Conservation (phyloP, 2,113 vertebrate species). For the Galemys pyrenaicus region DNA sequence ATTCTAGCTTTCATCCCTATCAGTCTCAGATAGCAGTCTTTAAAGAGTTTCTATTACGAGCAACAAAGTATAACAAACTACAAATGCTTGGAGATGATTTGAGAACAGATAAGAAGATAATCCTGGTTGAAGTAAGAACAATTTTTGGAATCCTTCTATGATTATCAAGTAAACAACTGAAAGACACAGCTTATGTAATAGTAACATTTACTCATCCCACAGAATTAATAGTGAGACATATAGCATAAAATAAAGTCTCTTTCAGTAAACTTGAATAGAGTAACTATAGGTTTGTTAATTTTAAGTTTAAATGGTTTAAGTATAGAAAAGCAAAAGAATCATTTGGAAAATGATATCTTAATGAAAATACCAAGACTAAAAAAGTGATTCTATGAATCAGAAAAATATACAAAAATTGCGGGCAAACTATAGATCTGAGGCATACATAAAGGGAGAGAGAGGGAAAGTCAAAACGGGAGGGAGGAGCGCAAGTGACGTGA, state of each 20-base stretch:
- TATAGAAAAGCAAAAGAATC: conserved; percentile 32
- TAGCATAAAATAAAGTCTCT: conserved; percentile 5
- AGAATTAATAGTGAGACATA: not conserved
- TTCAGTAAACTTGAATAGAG: not conserved
- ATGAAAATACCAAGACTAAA: not conserved
- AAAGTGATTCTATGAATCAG: not conserved
- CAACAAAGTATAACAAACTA: conserved; percentile 95
- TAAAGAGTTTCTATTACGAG: conserved; percentile 94
- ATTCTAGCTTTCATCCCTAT: conserved; percentile 85
- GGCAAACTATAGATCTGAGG: too few species aligned
- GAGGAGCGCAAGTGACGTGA: too few species aligned
- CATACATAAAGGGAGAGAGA: too few species aligned
- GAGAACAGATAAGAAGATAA: conserved; percentile 88
- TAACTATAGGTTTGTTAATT: not conserved
- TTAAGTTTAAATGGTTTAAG: not conserved
- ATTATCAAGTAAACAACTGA: not conserved
- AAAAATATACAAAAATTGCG: too few species aligned
- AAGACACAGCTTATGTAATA: not conserved
- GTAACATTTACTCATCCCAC: not conserved
- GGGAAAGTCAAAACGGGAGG: too few species aligned
- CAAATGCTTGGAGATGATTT: conserved; percentile 91
- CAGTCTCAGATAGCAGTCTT: conserved; percentile 91
- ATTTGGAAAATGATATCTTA: conserved; percentile 24
- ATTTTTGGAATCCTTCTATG: conserved; percentile 34
- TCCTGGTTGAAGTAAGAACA: conserved; percentile 93